Percentiles rank a stretch among this genome's conserved stretches.
Conservation (phyloP, 1,140 invertebrate genomes). For the Melitaea cinxia region DNA sequence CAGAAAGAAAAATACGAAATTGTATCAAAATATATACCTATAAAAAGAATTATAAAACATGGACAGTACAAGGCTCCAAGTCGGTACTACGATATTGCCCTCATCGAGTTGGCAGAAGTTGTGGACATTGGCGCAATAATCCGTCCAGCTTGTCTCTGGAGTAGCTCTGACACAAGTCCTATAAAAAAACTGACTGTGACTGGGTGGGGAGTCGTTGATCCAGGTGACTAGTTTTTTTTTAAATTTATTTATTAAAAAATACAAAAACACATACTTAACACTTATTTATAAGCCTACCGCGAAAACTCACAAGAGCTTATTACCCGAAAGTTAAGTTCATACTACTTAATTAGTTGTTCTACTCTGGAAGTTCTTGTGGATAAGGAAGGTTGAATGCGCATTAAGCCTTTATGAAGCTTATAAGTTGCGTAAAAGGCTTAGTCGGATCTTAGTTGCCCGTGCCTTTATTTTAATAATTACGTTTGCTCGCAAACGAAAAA, state of each 20-base stretch:
- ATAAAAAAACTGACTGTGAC: neutral
- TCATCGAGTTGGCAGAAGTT: conserved; percentile 51
- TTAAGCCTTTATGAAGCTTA: no score
- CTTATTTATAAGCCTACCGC: no score
- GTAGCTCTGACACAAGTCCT: neutral
- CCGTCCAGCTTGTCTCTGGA: conserved; percentile 3
- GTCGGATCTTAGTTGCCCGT: no score
- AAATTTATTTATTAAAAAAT: neutral
- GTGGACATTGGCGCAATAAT: neutral
- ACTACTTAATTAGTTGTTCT: no score
- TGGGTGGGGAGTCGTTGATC: conserved; percentile 11
- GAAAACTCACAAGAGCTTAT: no score
- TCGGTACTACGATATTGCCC: conserved; percentile 75
- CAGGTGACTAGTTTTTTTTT: neutral
- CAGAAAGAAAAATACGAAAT: neutral
- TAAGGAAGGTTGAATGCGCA: no score
- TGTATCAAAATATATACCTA: neutral
- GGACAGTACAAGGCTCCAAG: conserved; percentile 67
- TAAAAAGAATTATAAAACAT: conserved; percentile 50
- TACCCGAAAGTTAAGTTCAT: no score
- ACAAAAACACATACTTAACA: no score
- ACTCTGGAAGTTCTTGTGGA: no score
- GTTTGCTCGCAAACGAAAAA: no score
- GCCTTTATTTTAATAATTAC: no score
- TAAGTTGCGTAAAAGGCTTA: no score